phyloP scores from a whole-genome alignment of 2,797 vertebrate species.

The Neopelma chrysocephalum region DNA sequence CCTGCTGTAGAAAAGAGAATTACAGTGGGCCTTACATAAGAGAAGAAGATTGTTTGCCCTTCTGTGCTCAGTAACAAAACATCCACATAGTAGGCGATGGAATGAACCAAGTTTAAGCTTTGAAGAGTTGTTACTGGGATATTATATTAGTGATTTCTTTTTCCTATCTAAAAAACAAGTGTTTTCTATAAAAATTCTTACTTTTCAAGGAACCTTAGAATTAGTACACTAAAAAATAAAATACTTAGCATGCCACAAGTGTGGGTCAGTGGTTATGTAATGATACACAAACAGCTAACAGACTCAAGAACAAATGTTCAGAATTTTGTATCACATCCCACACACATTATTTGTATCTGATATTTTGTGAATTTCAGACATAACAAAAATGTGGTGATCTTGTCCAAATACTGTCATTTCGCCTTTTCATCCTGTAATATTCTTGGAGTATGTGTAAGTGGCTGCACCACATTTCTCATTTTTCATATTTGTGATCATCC shows the following conservation, averaged over 20 bases:
- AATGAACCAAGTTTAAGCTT: not conserved
- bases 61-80: not conserved
- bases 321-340: constrained; percentile 30
- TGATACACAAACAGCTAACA: constrained; percentile 36
- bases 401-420: constrained; percentile 39
- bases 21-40: not conserved
- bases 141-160: not conserved
- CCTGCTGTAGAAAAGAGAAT: not conserved
- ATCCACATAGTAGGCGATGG: not conserved
- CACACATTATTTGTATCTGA: constrained; percentile 30
- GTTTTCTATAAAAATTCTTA: not conserved
- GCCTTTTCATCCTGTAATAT: constrained; percentile 28
- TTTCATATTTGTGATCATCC: constrained; percentile 44
- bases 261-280: constrained; percentile 46
- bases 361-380: constrained; percentile 35
- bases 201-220: not conserved
- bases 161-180: not conserved
- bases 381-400: constrained; percentile 27
- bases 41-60: not conserved
- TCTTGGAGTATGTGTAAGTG: constrained; percentile 22
- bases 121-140: not conserved
- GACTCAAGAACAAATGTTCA: constrained; percentile 30
- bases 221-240: constrained; percentile 3
- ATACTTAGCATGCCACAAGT: not conserved
- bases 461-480: constrained; percentile 38